Evolutionary conservation across 2,797 vertebrate genomes (phyloP), one percentile per base, ranked within the genome.

Genomic region (Lemur catta): DNA sequence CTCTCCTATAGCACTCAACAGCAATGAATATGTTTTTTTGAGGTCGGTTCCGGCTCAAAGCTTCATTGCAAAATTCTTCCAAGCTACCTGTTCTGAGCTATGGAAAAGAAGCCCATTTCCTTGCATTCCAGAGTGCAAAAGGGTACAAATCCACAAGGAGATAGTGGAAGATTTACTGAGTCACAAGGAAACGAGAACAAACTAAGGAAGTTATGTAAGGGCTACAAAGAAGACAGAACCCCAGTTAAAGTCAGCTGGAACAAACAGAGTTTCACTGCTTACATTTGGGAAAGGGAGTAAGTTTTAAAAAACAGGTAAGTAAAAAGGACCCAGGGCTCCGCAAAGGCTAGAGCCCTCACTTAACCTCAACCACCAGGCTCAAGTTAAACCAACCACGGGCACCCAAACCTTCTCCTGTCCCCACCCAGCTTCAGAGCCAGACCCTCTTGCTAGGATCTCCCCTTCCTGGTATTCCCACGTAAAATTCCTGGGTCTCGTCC

Each of bases 401-500:
- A 4, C 28, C 38, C 74, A 5, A 22, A 18, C 35, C 9, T 55
- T 89, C 41, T 76, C 72, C 26, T 0, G 22, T 7, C 38, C 8
- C 24, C 81, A 69, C 17, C 28, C 50, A 33, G 35, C 28, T n/a
- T 55, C 28, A 0, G 41, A 85, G n/a, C 11, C 48, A 35, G 38
- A 17, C 43, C 59, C 52, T 71, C 63, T 65, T 6, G 50, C 81
- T 57, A 15, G 14, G 11, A 57, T 63, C 33, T 59, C 46, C 80
- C 72, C 72, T 92, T 69, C 12, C 41, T 72, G 11, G 0, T 26
- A 41, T 74, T 84, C 38, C 95, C 92, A 84, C 55, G 89, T 94
- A 89, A 87, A 96, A 91, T 65, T 35, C 88, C 71, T 17, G 20
- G 79, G 96, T 94, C 94, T 91, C 18, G 17, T 91, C 92, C 96